These are phyloP conservation scores for Leptoteleia sp. DNA, from an alignment of 1,140 invertebrate genomes.

Conservation along the genomic window DNA sequence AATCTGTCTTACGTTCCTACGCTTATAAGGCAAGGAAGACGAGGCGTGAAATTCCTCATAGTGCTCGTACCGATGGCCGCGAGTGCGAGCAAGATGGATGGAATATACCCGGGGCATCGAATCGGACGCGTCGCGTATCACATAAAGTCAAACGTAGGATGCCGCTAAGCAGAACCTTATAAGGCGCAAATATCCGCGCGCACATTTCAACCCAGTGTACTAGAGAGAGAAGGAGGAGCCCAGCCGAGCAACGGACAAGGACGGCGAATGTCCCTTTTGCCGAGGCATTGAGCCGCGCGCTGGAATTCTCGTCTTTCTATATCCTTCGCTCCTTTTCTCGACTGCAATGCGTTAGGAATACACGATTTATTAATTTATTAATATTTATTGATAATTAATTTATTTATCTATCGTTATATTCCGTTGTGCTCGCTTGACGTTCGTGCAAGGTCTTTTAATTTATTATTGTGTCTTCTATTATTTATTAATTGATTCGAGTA, in stretches of 20 bases:
- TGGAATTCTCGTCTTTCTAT: slow-evolving; percentile 44
- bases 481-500: too few species aligned
- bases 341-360: too few species aligned
- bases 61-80: slow-evolving; percentile 42
- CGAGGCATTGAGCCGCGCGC: slow-evolving; percentile 37
- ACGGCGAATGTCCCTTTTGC: slow-evolving; percentile 31
- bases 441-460: too few species aligned
- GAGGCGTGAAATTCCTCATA: slow-evolving; percentile 66
- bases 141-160: slow-evolving; percentile 57
- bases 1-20: slow-evolving; percentile 62
- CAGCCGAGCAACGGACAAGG: background rate
- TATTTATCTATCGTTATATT: too few species aligned
- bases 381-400: too few species aligned
- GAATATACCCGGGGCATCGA: slow-evolving; percentile 54
- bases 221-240: slow-evolving; percentile 19
- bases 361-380: too few species aligned
- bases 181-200: slow-evolving; percentile 64
- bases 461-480: too few species aligned
- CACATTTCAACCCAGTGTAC: slow-evolving; percentile 45
- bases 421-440: too few species aligned
- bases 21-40: slow-evolving; percentile 61
- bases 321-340: slow-evolving; percentile 6
- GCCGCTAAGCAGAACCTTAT: slow-evolving; percentile 67
- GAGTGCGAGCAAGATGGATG: slow-evolving; percentile 45
- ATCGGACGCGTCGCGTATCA: slow-evolving; percentile 57